These are phyloP conservation scores for Limnephilus marmoratus DNA, from an alignment of 2,888 invertebrate species.

Conservation along the genomic window DNA sequence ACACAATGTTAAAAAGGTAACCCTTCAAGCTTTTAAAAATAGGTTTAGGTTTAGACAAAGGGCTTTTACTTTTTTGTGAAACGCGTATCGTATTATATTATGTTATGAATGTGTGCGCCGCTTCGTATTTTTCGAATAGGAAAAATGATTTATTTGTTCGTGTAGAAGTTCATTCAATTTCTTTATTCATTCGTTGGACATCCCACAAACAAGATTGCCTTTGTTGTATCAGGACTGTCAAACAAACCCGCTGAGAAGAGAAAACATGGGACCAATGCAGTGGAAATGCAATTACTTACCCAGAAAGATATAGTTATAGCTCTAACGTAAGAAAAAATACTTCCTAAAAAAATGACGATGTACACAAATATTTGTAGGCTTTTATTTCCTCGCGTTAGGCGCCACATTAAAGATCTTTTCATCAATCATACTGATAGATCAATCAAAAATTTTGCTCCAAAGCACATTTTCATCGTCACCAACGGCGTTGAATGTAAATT, in stretches of 20 bases:
- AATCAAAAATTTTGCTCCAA: no score
- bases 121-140: background rate
- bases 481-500: no score
- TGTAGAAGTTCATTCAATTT: background rate
- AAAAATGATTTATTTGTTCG: background rate
- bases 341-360: no score
- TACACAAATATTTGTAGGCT: no score
- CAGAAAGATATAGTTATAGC: background rate
- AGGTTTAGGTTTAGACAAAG: conserved; percentile 13
- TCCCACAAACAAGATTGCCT: background rate
- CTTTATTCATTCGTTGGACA: background rate
- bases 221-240: background rate
- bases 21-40: conserved; percentile 37
- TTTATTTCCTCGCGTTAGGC: no score
- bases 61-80: background rate
- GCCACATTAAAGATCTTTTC: no score
- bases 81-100: background rate
- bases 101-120: background rate
- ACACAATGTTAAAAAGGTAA: conserved; percentile 29
- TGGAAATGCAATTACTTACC: background rate
- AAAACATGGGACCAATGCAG: background rate
- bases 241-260: background rate
- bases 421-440: no score
- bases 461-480: no score
- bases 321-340: background rate